Percentiles rank a stretch among this genome's conserved stretches.
phyloP scores from a whole-genome alignment of 1,140 invertebrate species.

The Holotrichia oblita region DNA sequence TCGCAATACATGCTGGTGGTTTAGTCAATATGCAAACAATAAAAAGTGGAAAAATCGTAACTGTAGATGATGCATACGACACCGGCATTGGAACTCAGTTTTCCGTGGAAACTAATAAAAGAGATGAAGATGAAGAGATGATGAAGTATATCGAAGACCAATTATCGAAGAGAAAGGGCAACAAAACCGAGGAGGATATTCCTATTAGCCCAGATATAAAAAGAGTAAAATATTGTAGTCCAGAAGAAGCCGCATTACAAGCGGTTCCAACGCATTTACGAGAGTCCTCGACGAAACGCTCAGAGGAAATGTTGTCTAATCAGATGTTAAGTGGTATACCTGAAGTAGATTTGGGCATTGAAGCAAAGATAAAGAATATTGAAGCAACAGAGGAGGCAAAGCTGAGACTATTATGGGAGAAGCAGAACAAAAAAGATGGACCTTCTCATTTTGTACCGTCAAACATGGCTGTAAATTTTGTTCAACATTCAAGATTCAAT shows the following conservation, averaged over 20 bases:
- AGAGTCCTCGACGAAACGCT: conserved; percentile 68
- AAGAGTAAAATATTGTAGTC: conserved; percentile 77
- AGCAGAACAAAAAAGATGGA: conserved; percentile 91
- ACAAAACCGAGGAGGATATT: conserved; percentile 60
- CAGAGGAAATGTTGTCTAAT: conserved; percentile 99
- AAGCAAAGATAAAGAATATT: conserved; percentile 97
- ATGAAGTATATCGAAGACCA: conserved; percentile 98
- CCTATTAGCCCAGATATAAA: conserved; percentile 60
- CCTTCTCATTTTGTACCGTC: conserved; percentile 96
- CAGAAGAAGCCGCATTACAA: conserved; percentile 86
- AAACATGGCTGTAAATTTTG: conserved; percentile 98
- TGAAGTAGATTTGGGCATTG: conserved; percentile 99
- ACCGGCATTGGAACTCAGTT: conserved; percentile 96
- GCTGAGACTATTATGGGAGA: conserved; percentile 87
- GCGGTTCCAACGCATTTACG: conserved; percentile 89
- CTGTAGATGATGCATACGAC: conserved; percentile 84
- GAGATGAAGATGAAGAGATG: conserved; percentile 99
- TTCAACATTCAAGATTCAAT: conserved; percentile 94
- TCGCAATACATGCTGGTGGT: conserved; percentile 85
- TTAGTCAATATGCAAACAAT: conserved; percentile 91
- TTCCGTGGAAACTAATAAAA: conserved; percentile 96
- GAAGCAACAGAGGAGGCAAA: conserved; percentile 98
- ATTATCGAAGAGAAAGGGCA: conserved; percentile 86
- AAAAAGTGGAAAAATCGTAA: conserved; percentile 80
- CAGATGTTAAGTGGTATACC: conserved; percentile 99